Base-by-base conservation (phyloP, 53 echinoderm and acorn worm species). In the Arbacia lixula region DNA sequence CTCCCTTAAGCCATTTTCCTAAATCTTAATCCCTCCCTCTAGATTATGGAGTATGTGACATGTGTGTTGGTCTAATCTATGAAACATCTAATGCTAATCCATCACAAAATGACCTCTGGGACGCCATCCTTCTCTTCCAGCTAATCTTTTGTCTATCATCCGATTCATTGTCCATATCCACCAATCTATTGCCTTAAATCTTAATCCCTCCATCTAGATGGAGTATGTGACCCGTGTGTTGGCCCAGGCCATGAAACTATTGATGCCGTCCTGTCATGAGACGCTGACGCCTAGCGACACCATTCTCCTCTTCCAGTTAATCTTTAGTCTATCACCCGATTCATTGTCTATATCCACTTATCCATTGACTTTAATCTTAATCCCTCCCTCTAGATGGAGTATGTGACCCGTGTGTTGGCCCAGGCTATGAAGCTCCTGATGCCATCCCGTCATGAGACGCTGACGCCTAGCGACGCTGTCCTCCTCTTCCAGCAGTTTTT, bases 401-500 rank as follows among this genome's bases (percentile, higher is more conserved):
- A 86, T 86, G 91, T 96, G 35, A 91, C 91, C 53, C 66, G 98
- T 37, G 32, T 96, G 65, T 56, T 97, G 36, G 92, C 94, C 0
- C 98, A 92, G 24, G 94, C 98, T 31, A 97, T 94, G 98, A 88
- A 87, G 82, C 66, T 92, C 20, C 61, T 97, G 85, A 89, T 93
- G 86, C 98, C 94, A 1, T 97, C 98, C 32, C 82, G 90, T 19
- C 84, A 90, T 72, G 90, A 86, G 67, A 86, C 60, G 6, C 88
- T 97, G n/a, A 83, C 92, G 10, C 97, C 97, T 0, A 68, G 16
- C 40, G 83, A 92, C 29, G 94, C 96, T 0, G 90, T 97, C 10
- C 92, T 94, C 17, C 86, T 94, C 25, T 93, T 85, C 53, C 94
- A 94, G 79, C 91, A 94, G 88, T 97, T 97, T 86, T 94, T 86